Evolutionary conservation across 2,113 vertebrate species (phyloP).

Genomic region (Cromileptes altivelis): DNA sequence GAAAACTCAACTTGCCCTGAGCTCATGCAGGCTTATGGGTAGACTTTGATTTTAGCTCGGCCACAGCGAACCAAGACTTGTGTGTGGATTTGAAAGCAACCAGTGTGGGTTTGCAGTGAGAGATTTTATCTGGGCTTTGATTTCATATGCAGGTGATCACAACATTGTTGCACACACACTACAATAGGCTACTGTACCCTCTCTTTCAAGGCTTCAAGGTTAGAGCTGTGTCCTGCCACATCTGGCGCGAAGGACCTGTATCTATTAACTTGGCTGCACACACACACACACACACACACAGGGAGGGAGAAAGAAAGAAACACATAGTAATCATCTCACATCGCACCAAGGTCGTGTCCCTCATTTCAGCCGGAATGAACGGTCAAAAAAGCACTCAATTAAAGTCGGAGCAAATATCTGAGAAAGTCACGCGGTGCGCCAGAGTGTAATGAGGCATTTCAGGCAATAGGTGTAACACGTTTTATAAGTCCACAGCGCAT

Average conservation of each 20-base stretch:
- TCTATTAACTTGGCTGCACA: constrained; percentile 56
- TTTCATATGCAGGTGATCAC: constrained; percentile 39
- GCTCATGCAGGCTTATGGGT: constrained; percentile 42
- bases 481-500: constrained; percentile 13
- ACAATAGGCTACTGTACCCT: constrained; percentile 27
- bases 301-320: constrained; percentile 26
- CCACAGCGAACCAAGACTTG: constrained; percentile 24
- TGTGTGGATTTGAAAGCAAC: constrained; percentile 40
- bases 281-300: background rate
- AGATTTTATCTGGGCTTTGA: constrained; percentile 16
- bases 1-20: constrained; percentile 50
- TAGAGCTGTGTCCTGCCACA: constrained; percentile 45
- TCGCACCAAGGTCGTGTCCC: constrained; percentile 69
- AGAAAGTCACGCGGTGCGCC: constrained; percentile 28
- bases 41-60: constrained; percentile 58
- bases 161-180: constrained; percentile 9
- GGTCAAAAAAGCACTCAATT: constrained; percentile 69
- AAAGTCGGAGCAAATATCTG: constrained; percentile 54
- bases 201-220: constrained; percentile 48
- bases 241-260: constrained; percentile 47
- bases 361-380: constrained; percentile 53
- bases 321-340: constrained; percentile 61
- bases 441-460: constrained; percentile 50
- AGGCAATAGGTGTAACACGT: constrained; percentile 37
- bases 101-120: background rate